phyloP scores from a whole-genome alignment of 2,797 vertebrate species.

The Capromys pilorides region DNA sequence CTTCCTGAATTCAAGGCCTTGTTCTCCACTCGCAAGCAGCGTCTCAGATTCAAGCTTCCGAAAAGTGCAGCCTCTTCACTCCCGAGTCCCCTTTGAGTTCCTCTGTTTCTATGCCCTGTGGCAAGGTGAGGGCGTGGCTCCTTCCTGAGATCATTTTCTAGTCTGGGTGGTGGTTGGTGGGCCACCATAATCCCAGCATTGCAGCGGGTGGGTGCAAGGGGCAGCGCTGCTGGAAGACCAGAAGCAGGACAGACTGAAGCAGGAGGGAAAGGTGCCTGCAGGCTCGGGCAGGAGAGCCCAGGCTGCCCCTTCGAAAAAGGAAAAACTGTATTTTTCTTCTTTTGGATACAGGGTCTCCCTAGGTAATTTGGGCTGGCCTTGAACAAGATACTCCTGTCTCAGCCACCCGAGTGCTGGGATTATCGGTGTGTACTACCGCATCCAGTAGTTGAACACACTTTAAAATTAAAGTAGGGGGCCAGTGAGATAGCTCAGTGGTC shows the following conservation, averaged over 20 bases:
- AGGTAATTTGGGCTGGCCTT: background rate
- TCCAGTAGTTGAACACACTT: background rate
- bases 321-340: background rate
- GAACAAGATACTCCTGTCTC: background rate
- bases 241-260: background rate
- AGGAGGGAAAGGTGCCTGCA: background rate
- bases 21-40: conserved; percentile 94
- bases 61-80: conserved; percentile 95
- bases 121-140: conserved; percentile 86
- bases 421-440: background rate
- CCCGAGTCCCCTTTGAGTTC: conserved; percentile 92
- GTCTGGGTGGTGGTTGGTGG: background rate
- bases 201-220: background rate
- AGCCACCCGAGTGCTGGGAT: background rate
- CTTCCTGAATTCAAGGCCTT: conserved; percentile 92
- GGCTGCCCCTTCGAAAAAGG: background rate
- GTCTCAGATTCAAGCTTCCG: conserved; percentile 93
- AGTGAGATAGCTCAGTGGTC: no score
- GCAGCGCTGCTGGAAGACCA: background rate
- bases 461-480: no score
- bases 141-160: conserved; percentile 84
- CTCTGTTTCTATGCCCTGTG: conserved; percentile 91
- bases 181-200: background rate
- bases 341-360: background rate
- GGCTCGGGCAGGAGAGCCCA: background rate